Evolutionary conservation across 1,140 invertebrate species (phyloP), one percentile per base, ranked within the genome.

Genomic region (Coelopa frigida): DNA sequence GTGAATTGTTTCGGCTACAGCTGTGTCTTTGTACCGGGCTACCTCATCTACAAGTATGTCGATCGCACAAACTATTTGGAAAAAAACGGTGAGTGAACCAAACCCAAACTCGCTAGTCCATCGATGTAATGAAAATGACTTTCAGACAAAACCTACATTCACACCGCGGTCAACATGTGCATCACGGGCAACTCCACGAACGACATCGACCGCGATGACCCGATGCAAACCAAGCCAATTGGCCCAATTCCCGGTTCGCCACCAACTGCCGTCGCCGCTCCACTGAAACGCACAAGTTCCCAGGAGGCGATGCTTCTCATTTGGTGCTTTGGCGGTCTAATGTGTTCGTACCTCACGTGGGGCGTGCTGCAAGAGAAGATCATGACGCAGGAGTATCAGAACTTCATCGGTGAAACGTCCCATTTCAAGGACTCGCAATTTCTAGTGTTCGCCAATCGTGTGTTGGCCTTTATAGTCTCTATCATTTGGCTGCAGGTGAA

Each of bases 381-480:
- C 49, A 91, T 91, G 85, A 90, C 87, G 1, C 83, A 85, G 70
- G 80, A 84, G 53, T 94, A 94, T 57, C 63, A 66, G 21, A 75
- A 80, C 61, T 58, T 60, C 4, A 70, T 75, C 58, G 82, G 80
- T 3, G 75, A 78, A 29, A 71, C 74, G 51, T 70, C 71, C n/a
- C 76, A 81, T 46, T 98, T 96, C 68, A 82, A 79, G 60, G 91
- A 98, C 71, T 94, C 93, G 0, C 92, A 96, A 65, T 95, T 97
- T 73, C 72, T 98, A 38, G 93, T 98, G 27, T 95, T 98, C 73
- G 80, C 94, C 17, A 96, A 96, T 76, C 75, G 93, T 50, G 79
- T 94, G 51, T 72, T 93, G 43, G 92, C 92, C 21, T 88, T 94
- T 58, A 39, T 78, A 1, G 80, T 91, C 50, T 83, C 88, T 10